Conservation (phyloP, 2,113 vertebrate genomes). For the Petrocephalus zakoni region DNA sequence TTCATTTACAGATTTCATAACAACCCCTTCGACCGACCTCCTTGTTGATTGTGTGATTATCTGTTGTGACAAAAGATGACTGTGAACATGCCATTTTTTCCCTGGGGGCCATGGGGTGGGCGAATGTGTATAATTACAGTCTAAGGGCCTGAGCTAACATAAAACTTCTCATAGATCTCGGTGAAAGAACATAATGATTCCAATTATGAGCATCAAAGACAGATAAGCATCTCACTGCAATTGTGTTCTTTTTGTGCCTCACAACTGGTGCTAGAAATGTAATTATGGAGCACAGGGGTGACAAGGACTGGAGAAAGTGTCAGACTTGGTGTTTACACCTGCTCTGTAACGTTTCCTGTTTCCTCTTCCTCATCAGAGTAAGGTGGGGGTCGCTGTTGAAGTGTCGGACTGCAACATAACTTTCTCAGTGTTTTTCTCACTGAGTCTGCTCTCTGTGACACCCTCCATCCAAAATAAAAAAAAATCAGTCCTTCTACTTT, state of each 20-base stretch:
- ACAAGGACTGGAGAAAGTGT: neutral
- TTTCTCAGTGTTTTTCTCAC: neutral
- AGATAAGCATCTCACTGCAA: neutral
- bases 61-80: slow-evolving; percentile 6
- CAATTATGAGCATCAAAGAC: slow-evolving; percentile 15
- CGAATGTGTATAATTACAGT: slow-evolving; percentile 16
- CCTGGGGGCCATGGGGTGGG: neutral
- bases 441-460: neutral
- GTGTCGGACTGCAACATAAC: neutral
- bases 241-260: neutral
- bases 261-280: neutral
- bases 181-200: slow-evolving; percentile 17
- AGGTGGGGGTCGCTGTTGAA: neutral
- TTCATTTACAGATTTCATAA: neutral
- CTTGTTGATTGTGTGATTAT: neutral
- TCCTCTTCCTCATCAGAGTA: neutral
- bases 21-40: neutral
- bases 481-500: neutral
- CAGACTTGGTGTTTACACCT: neutral
- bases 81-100: neutral
- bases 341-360: neutral
- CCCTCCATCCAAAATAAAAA: neutral
- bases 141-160: neutral
- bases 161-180: neutral
- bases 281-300: neutral